Base-by-base conservation (phyloP, 2,888 invertebrate species). In the Tyria jacobaeae region DNA sequence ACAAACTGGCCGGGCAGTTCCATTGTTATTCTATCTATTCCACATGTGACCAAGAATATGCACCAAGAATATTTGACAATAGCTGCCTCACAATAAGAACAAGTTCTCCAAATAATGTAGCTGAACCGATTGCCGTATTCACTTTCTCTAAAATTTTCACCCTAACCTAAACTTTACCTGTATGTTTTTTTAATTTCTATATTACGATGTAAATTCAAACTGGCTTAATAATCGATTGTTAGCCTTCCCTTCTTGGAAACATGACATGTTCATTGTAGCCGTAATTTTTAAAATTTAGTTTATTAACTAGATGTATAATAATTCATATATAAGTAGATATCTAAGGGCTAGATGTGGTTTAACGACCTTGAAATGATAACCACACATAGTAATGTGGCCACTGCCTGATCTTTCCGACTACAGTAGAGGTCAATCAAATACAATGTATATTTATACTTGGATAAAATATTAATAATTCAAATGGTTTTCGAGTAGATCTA, bases 21-120 rank as follows among this genome's bases (percentile, higher is more conserved):
- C 73, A 88, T 91, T 90, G 89, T 91, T 80, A 75, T 66, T 71
- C n/a, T 66, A 79, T 86, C 85, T 89, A 88, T 89, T 88, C 86
- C 88, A 87, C 80, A 82, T 12, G 21, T 84, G 86, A n/a, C n/a
- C n/a, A n/a, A 86, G 87, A 90, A 90, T 89, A 89, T 90, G 87
- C 89, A 88, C 78, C 81, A 84, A 89, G 84, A 85, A 79, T 83
- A 75, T 78, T 71, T 68, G 69, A 87, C 87, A 89, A 90, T 85
- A 78, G 80, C 61, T 68, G 71, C 70, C 76, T 82, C 80, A 83
- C 86, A 85, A 86, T 87, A 86, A 88, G 84, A 82, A 90, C 91
- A 83, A 87, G 90, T 91, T 91, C 88, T 80, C 71, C 66, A 81
- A 84, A 90, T 89, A 91, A 90, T 85, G 75, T 81, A 86, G 84